Conservation (phyloP, 2,797 vertebrate species). For the Lepilemur septentrionalis region DNA sequence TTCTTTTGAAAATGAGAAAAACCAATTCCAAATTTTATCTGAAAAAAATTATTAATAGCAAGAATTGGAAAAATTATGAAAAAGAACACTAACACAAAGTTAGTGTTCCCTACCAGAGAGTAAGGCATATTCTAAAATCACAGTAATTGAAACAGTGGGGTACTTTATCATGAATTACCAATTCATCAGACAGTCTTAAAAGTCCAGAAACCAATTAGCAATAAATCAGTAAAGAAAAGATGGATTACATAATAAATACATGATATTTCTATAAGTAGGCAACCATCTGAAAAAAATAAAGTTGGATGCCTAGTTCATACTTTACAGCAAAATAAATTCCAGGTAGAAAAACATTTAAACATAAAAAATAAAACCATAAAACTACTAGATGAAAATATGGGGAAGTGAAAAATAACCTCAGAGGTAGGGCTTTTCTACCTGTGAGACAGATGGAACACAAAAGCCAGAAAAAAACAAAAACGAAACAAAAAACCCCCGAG, state of each 20-base stretch:
- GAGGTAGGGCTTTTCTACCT: not conserved
- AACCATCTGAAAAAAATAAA: constrained; percentile 26
- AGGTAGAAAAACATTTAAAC: not conserved
- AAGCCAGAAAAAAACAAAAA: not conserved
- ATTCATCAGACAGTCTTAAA: not conserved
- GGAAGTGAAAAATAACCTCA: not conserved
- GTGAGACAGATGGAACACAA: not conserved
- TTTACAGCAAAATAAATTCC: constrained; percentile 36
- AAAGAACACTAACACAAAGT: not conserved
- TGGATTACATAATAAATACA: not conserved
- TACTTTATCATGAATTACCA: not conserved
- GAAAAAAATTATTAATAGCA: not conserved
- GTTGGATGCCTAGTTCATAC: not conserved
- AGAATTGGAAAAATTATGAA: not conserved
- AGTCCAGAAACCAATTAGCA: not conserved
- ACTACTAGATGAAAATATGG: not conserved
- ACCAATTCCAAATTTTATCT: not conserved
- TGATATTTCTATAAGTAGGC: not conserved
- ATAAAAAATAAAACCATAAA: not conserved
- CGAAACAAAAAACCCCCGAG: not conserved
- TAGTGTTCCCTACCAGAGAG: not conserved
- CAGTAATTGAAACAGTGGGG: not conserved
- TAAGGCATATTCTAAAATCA: not conserved
- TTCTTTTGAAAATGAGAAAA: constrained; percentile 15
- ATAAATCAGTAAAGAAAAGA: constrained; percentile 19